Percentiles rank a stretch among this genome's conserved stretches.
These are phyloP conservation scores for Hyposmocoma kahamanoa DNA, from an alignment of 1,140 invertebrate species.

Conservation along the genomic window DNA sequence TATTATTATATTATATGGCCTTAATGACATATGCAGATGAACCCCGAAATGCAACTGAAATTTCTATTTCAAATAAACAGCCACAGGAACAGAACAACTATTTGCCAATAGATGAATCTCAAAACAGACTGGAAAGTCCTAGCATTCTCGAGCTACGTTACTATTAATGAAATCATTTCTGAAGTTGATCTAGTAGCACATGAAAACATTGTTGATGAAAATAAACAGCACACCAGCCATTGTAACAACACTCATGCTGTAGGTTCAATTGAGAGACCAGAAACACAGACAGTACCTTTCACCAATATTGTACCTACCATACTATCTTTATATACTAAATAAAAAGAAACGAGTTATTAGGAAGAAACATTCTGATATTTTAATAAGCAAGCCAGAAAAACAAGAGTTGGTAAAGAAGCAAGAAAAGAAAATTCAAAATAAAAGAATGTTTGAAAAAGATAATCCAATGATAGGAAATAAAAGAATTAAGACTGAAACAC, in stretches of 20 bases:
- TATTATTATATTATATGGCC: too few relatives aligned
- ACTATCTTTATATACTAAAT: slow-evolving; percentile 6
- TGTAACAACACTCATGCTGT: slow-evolving; percentile 11
- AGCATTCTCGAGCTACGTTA: too few relatives aligned
- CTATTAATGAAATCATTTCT: neutral
- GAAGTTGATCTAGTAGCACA: neutral
- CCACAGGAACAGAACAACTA: too few relatives aligned
- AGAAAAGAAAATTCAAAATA: slow-evolving; percentile 6
- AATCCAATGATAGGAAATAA: neutral
- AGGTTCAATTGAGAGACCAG: slow-evolving; percentile 10
- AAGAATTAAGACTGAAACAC: neutral
- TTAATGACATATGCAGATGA: too few relatives aligned
- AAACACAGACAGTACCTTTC: slow-evolving; percentile 13
- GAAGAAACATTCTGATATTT: slow-evolving; percentile 10
- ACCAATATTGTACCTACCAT: slow-evolving; percentile 10
- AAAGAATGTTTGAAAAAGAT: slow-evolving; percentile 1
- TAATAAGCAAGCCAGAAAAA: slow-evolving; percentile 7
- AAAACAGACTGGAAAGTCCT: too few relatives aligned
- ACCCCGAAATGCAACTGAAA: too few relatives aligned
- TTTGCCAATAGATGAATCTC: too few relatives aligned
- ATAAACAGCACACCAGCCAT: neutral
- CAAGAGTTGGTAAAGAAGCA: slow-evolving; percentile 4
- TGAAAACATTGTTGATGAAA: neutral
- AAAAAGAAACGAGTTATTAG: slow-evolving; percentile 10
- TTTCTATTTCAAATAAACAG: too few relatives aligned